Evolutionary conservation across 2,113 vertebrate species (phyloP).

Genomic region (Engystomops pustulosus): DNA sequence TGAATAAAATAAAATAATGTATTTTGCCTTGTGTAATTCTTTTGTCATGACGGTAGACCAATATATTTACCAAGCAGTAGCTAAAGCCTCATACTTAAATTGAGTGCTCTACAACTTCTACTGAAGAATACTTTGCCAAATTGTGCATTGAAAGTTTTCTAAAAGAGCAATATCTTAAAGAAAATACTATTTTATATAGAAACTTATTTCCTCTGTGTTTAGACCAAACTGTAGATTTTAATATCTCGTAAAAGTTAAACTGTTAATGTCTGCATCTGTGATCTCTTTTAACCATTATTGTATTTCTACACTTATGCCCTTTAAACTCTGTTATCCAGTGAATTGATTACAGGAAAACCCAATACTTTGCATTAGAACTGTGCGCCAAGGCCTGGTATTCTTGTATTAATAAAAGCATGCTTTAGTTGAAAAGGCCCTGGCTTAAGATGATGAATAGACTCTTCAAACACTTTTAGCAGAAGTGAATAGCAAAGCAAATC

Average conservation of each 20-base stretch:
- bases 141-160: too few relatives aligned
- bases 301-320: not conserved
- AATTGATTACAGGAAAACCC: not conserved
- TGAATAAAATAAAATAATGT: not conserved
- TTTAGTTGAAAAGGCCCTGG: slow-evolving; percentile 32
- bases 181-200: too few relatives aligned
- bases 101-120: not conserved
- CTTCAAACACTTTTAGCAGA: slow-evolving; percentile 32
- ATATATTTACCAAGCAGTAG: not conserved
- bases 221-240: too few relatives aligned
- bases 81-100: not conserved
- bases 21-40: not conserved
- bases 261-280: too few relatives aligned
- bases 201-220: too few relatives aligned
- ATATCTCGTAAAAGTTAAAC: too few relatives aligned
- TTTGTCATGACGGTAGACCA: not conserved
- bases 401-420: slow-evolving; percentile 30
- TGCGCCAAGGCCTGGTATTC: not conserved
- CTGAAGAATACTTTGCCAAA: too few relatives aligned
- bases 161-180: too few relatives aligned
- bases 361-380: not conserved
- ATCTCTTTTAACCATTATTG: not conserved
- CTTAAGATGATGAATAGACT: slow-evolving; percentile 45
- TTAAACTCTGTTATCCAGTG: not conserved
- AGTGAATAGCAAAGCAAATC: slow-evolving; percentile 51